Conservation (phyloP, 2,113 vertebrate genomes). For the Balaenoptera acutorostrata region DNA sequence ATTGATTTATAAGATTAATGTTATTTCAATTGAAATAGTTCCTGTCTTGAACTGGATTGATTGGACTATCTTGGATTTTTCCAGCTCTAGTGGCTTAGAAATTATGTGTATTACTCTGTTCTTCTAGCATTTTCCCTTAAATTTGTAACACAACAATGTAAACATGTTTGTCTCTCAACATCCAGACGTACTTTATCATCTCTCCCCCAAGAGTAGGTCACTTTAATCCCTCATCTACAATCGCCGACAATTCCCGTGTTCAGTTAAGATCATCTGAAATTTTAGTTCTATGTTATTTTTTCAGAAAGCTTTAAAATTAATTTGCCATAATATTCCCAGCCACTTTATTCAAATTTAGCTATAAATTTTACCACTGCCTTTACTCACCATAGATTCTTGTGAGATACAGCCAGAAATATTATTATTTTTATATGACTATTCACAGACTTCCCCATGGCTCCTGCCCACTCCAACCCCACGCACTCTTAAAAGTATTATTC, state of each 20-base stretch:
- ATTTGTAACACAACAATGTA: neutral
- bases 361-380: neutral
- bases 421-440: neutral
- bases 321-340: neutral
- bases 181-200: neutral
- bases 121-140: neutral
- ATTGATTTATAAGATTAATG: neutral
- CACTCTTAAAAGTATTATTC: neutral
- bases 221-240: neutral
- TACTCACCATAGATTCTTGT: neutral
- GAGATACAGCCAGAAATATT: neutral
- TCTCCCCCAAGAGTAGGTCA: neutral
- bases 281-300: neutral
- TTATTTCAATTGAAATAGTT: neutral
- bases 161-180: neutral
- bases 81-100: neutral
- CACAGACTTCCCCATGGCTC: neutral
- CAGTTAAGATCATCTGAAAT: neutral
- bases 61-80: neutral
- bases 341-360: neutral
- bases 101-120: neutral
- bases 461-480: neutral
- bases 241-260: neutral
- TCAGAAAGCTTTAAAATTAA: neutral
- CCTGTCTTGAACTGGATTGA: neutral